Evolutionary conservation across 2,888 invertebrate species (phyloP), one percentile per base, ranked within the genome.

Genomic region (Pasiphila rectangulata): DNA sequence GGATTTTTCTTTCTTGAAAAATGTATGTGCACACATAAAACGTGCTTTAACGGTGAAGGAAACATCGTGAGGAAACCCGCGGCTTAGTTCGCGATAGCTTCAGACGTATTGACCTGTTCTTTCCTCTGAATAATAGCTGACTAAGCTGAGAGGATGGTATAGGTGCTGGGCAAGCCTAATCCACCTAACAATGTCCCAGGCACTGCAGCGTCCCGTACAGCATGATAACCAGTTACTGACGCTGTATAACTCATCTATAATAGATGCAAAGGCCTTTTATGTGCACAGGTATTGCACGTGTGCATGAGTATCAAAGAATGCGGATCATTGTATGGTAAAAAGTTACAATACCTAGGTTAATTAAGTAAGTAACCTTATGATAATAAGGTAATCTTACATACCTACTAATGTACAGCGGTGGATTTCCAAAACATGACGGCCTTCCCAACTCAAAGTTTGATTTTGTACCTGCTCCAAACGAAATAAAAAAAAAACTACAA

Each of bases 401-500:
- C 4, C 10, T 12, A 5, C 13, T 4, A 6, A 27, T 6, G 7
- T 21, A 21, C 21, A 5, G 21, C 21, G 4, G 30, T 10, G 27
- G 21, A 19, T 25, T 13, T 42, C 36, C 13, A 34, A 37, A 39
- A 44, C 24, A 24, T 43, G 29, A 35, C 24, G n/a, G 9, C 37
- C 10, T 47, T 20, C 17, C 23, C 25, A 25, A 19, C 30, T 46
- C 36, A 39, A 44, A 51, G 32, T 45, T 12, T 36, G 10, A 43
- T 34, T 36, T 25, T 34, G 7, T 58, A 58, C 58, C 56, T 58
- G 54, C 44, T 20, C 46, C 15, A 24, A 50, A 54, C 47, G 34
- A 37, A 49, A 49, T n/a, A 45, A 44, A 49, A 45, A 21, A 45
- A 45, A 45, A 44, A 44, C 40, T 23, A 53, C 53, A 55, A 57